These are phyloP conservation scores for Ectobius pallidus DNA, from an alignment of 2,888 invertebrate genomes.

Conservation along the genomic window DNA sequence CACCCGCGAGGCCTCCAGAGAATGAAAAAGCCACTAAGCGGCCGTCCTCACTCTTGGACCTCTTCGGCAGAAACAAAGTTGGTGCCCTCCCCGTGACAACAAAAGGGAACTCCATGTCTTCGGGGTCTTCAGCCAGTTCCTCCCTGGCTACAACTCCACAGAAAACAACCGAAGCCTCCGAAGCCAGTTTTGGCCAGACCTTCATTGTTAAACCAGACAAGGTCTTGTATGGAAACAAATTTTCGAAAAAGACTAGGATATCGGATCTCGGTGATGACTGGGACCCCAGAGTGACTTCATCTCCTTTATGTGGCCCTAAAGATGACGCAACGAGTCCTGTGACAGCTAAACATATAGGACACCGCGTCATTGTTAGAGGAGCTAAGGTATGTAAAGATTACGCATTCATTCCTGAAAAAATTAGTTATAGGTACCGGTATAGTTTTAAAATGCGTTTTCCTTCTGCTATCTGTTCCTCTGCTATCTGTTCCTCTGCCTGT, in stretches of 20 bases:
- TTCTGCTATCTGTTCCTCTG: too few species aligned
- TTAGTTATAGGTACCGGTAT: too few species aligned
- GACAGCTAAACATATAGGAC: conserved; percentile 50
- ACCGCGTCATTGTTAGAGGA: conserved; percentile 49
- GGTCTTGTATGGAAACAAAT: too few species aligned
- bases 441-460: too few species aligned
- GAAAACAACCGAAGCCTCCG: too few species aligned
- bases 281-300: not conserved
- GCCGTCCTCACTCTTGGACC: not conserved
- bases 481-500: too few species aligned
- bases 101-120: not conserved
- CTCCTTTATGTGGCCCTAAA: not conserved
- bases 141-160: too few species aligned
- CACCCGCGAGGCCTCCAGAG: not conserved
- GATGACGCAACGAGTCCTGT: not conserved
- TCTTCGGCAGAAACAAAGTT: conserved; percentile 1
- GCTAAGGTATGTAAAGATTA: not conserved
- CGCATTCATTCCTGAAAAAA: not conserved
- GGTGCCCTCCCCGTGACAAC: not conserved
- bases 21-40: not conserved
- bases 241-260: too few species aligned
- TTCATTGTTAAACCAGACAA: too few species aligned
- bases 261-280: not conserved
- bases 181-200: too few species aligned
- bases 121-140: not conserved